Conservation (phyloP, 1,140 invertebrate genomes). For the Cryptotermes secundus region DNA sequence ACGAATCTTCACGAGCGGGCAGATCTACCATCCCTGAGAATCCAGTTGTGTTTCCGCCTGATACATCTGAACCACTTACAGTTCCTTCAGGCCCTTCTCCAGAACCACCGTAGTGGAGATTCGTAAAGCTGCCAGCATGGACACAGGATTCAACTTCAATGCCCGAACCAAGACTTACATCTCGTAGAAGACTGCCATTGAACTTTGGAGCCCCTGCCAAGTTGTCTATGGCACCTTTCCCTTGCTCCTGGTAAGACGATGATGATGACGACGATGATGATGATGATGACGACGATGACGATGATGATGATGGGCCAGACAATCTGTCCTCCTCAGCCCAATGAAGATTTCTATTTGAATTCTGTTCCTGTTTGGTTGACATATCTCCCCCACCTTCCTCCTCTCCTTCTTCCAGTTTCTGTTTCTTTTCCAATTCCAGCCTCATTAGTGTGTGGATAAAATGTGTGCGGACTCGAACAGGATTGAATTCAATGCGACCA, state of each 20-base stretch:
- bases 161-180: constrained; percentile 55
- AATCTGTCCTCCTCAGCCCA: constrained; percentile 42
- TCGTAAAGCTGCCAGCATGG: constrained; percentile 62
- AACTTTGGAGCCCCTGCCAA: constrained; percentile 41
- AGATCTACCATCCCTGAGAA: constrained; percentile 45
- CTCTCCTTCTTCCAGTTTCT: constrained; percentile 47
- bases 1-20: constrained; percentile 59
- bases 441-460: constrained; percentile 97
- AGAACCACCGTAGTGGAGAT: constrained; percentile 58
- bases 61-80: neutral
- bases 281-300: no score
- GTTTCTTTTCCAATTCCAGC: constrained; percentile 85
- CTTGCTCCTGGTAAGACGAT: neutral
- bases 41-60: constrained; percentile 13
- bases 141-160: constrained; percentile 63
- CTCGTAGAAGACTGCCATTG: constrained; percentile 51
- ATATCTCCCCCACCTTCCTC: constrained; percentile 36
- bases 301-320: neutral
- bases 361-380: constrained; percentile 16
- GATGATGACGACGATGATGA: neutral
- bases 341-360: neutral
- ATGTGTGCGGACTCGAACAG: constrained; percentile 92
- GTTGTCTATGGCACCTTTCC: constrained; percentile 28
- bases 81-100: constrained; percentile 38
- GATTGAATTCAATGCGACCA: constrained; percentile 95